A percentile compares a stretch with the other conserved stretches of the same genome.
These are phyloP conservation scores for Apaloderma vittatum DNA, from an alignment of 2,113 vertebrate genomes.

Conservation along the genomic window DNA sequence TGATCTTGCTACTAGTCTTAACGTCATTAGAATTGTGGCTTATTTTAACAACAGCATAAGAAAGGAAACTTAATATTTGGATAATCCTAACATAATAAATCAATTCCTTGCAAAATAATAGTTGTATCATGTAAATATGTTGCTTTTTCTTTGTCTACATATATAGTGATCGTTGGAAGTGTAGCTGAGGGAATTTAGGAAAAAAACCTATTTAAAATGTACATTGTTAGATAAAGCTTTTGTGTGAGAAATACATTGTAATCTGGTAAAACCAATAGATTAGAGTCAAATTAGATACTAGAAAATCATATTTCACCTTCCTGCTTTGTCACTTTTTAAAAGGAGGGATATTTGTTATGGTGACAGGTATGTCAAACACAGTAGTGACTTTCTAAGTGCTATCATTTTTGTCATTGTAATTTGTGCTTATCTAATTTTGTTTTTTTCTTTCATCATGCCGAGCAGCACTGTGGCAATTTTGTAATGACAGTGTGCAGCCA, in stretches of 20 bases:
- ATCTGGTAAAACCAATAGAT: neutral
- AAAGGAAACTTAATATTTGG: neutral
- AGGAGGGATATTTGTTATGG: neutral
- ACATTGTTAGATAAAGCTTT: neutral
- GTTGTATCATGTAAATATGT: neutral
- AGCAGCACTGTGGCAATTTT: neutral
- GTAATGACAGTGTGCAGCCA: neutral
- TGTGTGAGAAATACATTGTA: neutral
- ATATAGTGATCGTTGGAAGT: neutral
- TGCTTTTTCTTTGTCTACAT: neutral
- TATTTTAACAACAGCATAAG: neutral
- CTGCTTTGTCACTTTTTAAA: neutral
- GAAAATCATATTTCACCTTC: neutral
- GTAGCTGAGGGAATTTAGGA: neutral
- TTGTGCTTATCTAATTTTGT: neutral
- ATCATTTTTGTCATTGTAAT: neutral
- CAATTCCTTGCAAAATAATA: rapidly evolving
- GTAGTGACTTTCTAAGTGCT: neutral
- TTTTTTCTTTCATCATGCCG: neutral
- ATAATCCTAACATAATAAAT: neutral
- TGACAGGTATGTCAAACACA: neutral
- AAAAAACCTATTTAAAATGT: neutral
- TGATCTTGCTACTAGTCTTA: neutral
- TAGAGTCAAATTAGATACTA: neutral
- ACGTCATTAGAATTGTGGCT: neutral